Percentiles rank a stretch among this genome's conserved stretches.
Conservation (phyloP, 2,113 vertebrate species). For the Sebastes fasciatus region DNA sequence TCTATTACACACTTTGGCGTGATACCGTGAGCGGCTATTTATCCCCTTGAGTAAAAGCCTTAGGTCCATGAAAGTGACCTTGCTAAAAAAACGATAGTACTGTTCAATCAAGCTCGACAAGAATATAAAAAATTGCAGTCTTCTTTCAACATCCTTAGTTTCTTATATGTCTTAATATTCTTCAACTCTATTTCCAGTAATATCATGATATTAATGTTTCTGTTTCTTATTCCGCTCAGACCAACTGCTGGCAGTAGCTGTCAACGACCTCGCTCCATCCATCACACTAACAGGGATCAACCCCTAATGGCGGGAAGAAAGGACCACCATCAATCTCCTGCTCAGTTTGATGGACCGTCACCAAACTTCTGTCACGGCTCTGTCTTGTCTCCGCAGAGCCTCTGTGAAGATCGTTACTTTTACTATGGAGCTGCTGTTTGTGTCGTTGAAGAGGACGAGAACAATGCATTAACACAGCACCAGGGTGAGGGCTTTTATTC, state of each 20-base stretch:
- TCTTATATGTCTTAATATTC: neutral
- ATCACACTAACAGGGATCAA: conserved; percentile 38
- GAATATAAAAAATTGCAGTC: neutral
- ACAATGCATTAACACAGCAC: neutral
- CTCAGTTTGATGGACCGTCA: neutral
- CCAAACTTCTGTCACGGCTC: neutral
- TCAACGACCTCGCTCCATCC: conserved; percentile 5
- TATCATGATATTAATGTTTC: neutral
- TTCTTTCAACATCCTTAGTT: neutral
- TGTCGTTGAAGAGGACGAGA: neutral
- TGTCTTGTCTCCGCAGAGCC: neutral
- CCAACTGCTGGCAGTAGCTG: neutral
- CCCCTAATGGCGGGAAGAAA: neutral
- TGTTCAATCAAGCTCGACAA: neutral
- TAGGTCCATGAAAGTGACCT: neutral
- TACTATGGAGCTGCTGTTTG: conserved; percentile 20
- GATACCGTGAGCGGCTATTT: neutral
- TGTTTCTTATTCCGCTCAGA: neutral
- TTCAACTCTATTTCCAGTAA: neutral
- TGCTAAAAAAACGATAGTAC: neutral
- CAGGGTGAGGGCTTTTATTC: neutral
- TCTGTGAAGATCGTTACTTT: conserved; percentile 9
- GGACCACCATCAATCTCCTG: conserved; percentile 25
- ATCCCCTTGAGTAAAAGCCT: neutral
- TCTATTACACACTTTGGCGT: too few relatives aligned